Base-by-base conservation (phyloP, 2,797 vertebrate genomes). In the Schizopygopsis malacanthus region DNA sequence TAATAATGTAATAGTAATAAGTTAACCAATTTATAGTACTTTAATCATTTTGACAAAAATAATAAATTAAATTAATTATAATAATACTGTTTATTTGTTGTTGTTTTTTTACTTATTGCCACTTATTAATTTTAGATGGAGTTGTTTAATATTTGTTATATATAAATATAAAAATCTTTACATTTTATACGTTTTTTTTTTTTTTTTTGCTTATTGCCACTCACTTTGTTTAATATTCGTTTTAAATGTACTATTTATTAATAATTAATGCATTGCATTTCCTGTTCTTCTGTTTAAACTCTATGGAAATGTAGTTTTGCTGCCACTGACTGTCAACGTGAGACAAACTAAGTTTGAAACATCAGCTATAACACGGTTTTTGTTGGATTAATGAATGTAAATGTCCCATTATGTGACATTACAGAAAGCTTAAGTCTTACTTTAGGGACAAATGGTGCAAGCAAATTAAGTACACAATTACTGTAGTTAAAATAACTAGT, bases 71-170 rank as follows among this genome's bases (percentile, higher is more conserved):
- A 61, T 13, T 2, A 13, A 61, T 61, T 25, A 25, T 2, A 5
- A 12, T 12, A 25, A 61, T 25, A 20, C 18, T 25, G n/a, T 61
- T 25, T 61, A 54, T 54, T 4, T 18, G 9, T 1, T 52, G 33
- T 52, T 52, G 0, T 56, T 13, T 63, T 63, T 4, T 15, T 2
- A 63, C 12, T 6, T 63, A 28, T 13, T 63, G n/a, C 12, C 61
- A 15, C 25, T 10, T 13, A 15, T 4, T 13, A 63, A 15, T 28
- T 13, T 28, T 28, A 28, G 11, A n/a, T 61, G n/a, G 11, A 5
- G 59, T 12, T 61, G n/a, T 61, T 61, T 61, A 25, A 47, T 71
- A 15, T 71, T 71, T 70, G 56, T 59, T n/a, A 63, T 63, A 63
- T 28, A 28, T 25, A 28, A 63, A 63, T 11, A 28, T 28, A 28